A percentile compares a stretch with the other conserved stretches of the same genome.
These are phyloP conservation scores for Eurypyga helias DNA, from an alignment of 2,113 vertebrate genomes.

Conservation along the genomic window DNA sequence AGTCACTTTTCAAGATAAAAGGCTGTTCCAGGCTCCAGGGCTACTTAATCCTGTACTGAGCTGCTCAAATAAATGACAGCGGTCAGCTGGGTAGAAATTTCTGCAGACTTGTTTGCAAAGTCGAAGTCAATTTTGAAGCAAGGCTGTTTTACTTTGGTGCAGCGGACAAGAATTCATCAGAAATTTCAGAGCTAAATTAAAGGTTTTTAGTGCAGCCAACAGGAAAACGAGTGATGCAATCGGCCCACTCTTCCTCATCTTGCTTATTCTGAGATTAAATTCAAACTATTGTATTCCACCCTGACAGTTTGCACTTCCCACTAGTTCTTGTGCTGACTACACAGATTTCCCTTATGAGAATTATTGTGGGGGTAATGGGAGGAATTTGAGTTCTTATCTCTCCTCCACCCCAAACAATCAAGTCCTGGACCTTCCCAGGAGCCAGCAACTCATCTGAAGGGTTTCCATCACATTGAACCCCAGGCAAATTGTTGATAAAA, in stretches of 20 bases:
- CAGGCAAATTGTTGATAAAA: neutral
- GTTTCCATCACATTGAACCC: neutral
- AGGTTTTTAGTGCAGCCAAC: slow-evolving; percentile 12
- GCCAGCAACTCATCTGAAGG: neutral
- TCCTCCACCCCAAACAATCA: neutral
- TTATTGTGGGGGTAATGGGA: neutral
- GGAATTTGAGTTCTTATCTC: neutral
- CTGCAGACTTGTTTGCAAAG: slow-evolving; percentile 11
- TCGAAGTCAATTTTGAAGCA: neutral
- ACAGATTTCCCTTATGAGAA: neutral
- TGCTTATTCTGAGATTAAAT: slow-evolving; percentile 13
- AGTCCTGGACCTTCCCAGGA: neutral
- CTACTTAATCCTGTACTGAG: neutral
- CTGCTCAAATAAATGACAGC: neutral
- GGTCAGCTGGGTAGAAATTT: neutral
- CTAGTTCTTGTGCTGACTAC: slow-evolving; percentile 9
- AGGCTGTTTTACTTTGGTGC: neutral
- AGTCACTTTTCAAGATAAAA: slow-evolving; percentile 13
- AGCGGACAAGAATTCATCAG: neutral
- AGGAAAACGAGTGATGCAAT: slow-evolving; percentile 16
- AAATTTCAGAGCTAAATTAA: neutral
- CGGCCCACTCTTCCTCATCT: neutral
- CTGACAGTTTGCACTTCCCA: neutral
- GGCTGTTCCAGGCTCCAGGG: neutral
- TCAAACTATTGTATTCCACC: neutral